Conservation (phyloP, 2,888 invertebrate genomes). For the Agapostemon virescens region DNA sequence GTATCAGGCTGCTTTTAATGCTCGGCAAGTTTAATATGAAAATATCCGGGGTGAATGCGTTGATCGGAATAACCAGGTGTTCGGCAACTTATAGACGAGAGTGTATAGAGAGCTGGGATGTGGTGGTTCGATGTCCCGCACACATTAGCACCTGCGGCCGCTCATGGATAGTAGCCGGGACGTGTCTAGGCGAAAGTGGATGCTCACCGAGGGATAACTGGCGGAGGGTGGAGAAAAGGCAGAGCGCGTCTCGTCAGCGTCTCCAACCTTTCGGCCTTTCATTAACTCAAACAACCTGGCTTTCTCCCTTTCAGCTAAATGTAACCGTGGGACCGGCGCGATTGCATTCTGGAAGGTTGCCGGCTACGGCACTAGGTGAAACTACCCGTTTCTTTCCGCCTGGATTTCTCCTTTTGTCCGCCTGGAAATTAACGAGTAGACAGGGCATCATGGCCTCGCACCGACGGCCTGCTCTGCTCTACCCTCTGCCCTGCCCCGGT, state of each 20-base stretch:
- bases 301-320: slow-evolving; percentile 57
- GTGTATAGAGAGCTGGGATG: background rate
- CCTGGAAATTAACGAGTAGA: slow-evolving; percentile 63
- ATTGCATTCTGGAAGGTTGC: slow-evolving; percentile 71
- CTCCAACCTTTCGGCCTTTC: slow-evolving; percentile 69
- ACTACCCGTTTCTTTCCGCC: slow-evolving; percentile 47
- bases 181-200: slow-evolving; percentile 48
- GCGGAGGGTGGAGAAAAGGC: slow-evolving; percentile 31
- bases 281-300: slow-evolving; percentile 68
- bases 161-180: slow-evolving; percentile 1
- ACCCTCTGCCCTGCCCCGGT: slow-evolving; percentile 6
- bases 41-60: background rate
- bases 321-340: slow-evolving; percentile 67
- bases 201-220: slow-evolving; percentile 38
- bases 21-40: too few relatives aligned
- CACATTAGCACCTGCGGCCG: slow-evolving; percentile 29
- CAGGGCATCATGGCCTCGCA: slow-evolving; percentile 59
- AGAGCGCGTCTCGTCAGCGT: slow-evolving; percentile 63
- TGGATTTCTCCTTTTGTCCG: slow-evolving; percentile 49
- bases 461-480: background rate
- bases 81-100: background rate
- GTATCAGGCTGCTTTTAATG: too few relatives aligned
- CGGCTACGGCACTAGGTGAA: slow-evolving; percentile 56
- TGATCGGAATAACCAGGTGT: background rate
- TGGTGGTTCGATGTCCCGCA: slow-evolving; percentile 1